A percentile compares a stretch with the other conserved stretches of the same genome.
Conservation (phyloP, 2,888 invertebrate genomes). For the Lasius platythorax region DNA sequence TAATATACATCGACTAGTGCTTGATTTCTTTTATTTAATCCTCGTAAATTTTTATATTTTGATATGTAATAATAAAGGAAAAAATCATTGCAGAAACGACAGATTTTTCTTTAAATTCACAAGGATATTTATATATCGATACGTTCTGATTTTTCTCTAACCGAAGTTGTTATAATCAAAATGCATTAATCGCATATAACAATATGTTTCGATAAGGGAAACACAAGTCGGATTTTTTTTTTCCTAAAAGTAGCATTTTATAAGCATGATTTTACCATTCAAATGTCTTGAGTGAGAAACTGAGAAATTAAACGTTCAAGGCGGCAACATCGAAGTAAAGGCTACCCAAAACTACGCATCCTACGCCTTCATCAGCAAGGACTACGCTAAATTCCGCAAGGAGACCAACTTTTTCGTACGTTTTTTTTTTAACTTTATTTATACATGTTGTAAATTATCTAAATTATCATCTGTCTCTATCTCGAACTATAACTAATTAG, state of each 20-base stretch:
- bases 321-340: conserved; percentile 87
- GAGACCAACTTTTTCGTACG: conserved; percentile 85
- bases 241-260: conserved; percentile 48
- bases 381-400: conserved; percentile 87
- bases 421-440: conserved; percentile 49
- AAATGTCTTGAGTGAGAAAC: conserved; percentile 67
- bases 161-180: neutral
- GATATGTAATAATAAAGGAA: neutral
- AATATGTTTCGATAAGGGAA: conserved; percentile 20
- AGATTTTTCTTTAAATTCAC: neutral
- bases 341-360: conserved; percentile 87
- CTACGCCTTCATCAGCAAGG: conserved; percentile 87
- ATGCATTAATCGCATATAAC: neutral
- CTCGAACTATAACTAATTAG: neutral
- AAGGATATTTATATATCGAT: neutral
- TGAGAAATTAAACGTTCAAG: conserved; percentile 81
- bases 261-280: conserved; percentile 65
- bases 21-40: neutral
- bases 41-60: neutral
- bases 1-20: neutral
- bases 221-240: conserved; percentile 57
- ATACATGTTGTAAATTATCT: neutral
- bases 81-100: neutral
- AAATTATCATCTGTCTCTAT: neutral
- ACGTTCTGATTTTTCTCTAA: neutral